Evolutionary conservation across 2,888 invertebrate genomes (phyloP), one percentile per base, ranked within the genome.

Genomic region (Sabellastarte sp.): DNA sequence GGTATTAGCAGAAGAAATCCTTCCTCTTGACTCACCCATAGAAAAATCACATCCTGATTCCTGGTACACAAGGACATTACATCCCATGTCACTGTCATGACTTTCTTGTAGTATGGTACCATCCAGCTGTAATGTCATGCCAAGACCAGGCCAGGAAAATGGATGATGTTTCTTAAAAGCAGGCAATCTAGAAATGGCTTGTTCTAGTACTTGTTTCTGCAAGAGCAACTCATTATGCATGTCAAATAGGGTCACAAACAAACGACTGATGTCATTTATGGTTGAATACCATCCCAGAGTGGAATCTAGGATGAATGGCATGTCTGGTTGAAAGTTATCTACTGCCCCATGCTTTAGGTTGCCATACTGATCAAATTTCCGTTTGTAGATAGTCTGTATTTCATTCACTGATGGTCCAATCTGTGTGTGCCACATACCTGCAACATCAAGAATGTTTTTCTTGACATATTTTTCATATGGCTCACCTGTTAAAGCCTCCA

Each of bases 371-470:
- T 20, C 20, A 10, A 20, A 20, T 10, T 41, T 41, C 41, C 20
- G 41, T 20, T 41, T 41, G 10, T 41, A 20, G 41, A 15, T 20
- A 41, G 10, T 10, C 41, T 10, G 41, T 10, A 20, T 53, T 4
- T 57, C 31, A 24, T 41, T 20, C n/a, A 24, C 20, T 15, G 31
- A 10, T n/a, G 70, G 63, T 2, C 76, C 76, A 3, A 77, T 66
- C 51, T 74, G 66, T 0, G 80, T 80, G 63, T 78, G 77, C 78
- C 78, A 77, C 80, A 80, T 80, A 4, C 80, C 80, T 62, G 77
- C 77, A 1, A 76, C 77, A n/a, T 62, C 61, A 20, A 76, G 63
- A 32, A 75, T 68, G 32, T 62, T 58, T 51, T 70, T 63, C 2
- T 72, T 59, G 2, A 79, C 75, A 55, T 73, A 78, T 30, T 70